A percentile compares a stretch with the other conserved stretches of the same genome.
These are phyloP conservation scores for Climacteris rufus DNA, from an alignment of 2,113 vertebrate genomes.

Conservation along the genomic window DNA sequence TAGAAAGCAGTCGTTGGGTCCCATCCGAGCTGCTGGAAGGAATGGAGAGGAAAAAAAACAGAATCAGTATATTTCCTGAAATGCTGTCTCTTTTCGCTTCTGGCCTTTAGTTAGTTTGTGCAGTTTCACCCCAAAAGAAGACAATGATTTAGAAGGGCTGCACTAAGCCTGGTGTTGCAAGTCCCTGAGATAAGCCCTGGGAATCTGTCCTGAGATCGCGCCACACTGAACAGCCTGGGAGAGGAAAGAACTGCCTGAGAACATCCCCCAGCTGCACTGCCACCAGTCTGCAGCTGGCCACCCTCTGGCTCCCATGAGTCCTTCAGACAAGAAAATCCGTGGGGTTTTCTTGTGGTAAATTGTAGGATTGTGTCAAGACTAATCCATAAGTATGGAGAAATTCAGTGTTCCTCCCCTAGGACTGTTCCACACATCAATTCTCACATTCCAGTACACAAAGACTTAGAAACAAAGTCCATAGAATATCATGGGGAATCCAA, in stretches of 20 bases:
- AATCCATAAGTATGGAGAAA: background rate
- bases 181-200: background rate
- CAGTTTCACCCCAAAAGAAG: background rate
- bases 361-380: background rate
- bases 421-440: background rate
- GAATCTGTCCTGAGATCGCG: accelerated
- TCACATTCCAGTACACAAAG: background rate
- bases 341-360: background rate
- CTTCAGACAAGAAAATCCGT: background rate
- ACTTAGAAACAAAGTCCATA: background rate
- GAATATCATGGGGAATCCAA: background rate
- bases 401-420: background rate
- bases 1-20: background rate
- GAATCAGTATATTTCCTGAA: background rate
- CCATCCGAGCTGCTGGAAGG: background rate
- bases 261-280: background rate
- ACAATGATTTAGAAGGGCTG: background rate
- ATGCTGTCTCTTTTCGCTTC: background rate
- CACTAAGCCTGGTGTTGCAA: background rate
- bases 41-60: background rate
- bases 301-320: background rate
- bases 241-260: background rate
- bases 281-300: background rate
- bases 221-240: background rate
- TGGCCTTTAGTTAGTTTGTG: background rate